Base-by-base conservation (phyloP, 2,797 vertebrate species). In the Mormyrus hasselquistii region DNA sequence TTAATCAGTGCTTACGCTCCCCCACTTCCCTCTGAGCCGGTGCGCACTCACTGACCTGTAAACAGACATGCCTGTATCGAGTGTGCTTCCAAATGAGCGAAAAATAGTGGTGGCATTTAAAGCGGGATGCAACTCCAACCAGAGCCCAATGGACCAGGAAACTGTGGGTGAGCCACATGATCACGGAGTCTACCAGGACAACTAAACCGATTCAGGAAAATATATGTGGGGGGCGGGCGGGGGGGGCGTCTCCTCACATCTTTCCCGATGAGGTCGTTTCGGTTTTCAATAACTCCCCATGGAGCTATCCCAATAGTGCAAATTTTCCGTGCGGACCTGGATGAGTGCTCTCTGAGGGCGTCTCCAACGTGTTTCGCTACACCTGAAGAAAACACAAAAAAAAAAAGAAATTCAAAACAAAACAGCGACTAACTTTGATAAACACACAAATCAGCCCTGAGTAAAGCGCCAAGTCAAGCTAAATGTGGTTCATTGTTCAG, bases 231-330 rank as follows among this genome's bases (percentile, higher is more conserved):
- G 12, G 12, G 53, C 1, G 0, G 5, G 16, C 38, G 22, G 59
- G 34, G 34, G 16, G 7, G 7, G 16, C 0, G 44, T 25, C 44
- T 62, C 91, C 98, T 98, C 95, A 99, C 99, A 90, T 99, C 98
- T 98, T 96, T 97, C 93, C 99, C 99, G 89, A 99, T 97, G 91
- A 99, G 97, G 94, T 99, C 99, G 8, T 98, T 98, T 93, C 98
- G 95, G 95, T 99, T 99, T 95, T 99, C 98, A 92, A 99, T 99
- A 90, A 99, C 97, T 93, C 99, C 99, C 99, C 99, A 99, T 0
- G 98, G 97, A 89, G 99, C 98, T 86, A 99, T 97, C 88, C 99
- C 98, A 84, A 99, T 97, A 93, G 98, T 98, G 96, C 98, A 99
- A 96, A 99, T 99, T 95, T 99, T 99, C 93, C 97, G 97, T 90